phyloP scores from a whole-genome alignment of 92 coral and sea anemone genomes.

The Phenganax subtilis region DNA sequence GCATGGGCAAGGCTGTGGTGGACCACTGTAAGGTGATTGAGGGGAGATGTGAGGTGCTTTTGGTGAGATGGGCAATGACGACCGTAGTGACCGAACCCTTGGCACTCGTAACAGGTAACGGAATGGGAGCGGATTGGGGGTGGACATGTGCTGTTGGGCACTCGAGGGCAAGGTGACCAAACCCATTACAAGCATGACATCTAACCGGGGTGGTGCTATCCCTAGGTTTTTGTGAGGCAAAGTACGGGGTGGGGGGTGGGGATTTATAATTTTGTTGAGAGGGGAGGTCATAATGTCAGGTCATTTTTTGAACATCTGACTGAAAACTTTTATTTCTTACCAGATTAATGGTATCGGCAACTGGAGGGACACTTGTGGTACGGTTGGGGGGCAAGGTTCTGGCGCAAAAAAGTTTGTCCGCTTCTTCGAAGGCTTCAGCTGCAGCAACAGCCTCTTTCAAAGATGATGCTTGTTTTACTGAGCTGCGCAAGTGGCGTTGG shows the following conservation, averaged over 20 bases:
- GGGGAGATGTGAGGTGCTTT: not conserved
- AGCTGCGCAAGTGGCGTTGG: slow-evolving; percentile 1
- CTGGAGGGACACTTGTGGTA: not conserved
- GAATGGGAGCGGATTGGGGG: not conserved
- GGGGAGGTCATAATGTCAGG: slow-evolving; percentile 5
- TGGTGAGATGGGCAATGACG: slow-evolving; percentile 6
- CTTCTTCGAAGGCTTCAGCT: slow-evolving; percentile 12
- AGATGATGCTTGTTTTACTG: slow-evolving; percentile 4
- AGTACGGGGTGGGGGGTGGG: not conserved
- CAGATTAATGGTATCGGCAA: not conserved
- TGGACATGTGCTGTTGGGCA: slow-evolving; percentile 18
- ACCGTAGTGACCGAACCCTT: slow-evolving; percentile 17
- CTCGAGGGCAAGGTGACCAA: too few species aligned
- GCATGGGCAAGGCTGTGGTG: not conserved
- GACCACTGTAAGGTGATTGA: not conserved
- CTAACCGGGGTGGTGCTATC: too few species aligned
- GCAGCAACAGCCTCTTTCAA: slow-evolving; percentile 22
- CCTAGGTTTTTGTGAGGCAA: too few species aligned
- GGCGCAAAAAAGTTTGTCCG: not conserved
- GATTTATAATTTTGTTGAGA: slow-evolving; percentile 10
- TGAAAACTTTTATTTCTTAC: not conserved
- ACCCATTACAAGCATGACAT: too few species aligned
- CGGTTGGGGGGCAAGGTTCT: slow-evolving; percentile 5
- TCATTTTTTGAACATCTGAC: too few species aligned
- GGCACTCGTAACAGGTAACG: slow-evolving; percentile 7